A percentile compares a stretch with the other conserved stretches of the same genome.
These are phyloP conservation scores for Nematolebias whitei DNA, from an alignment of 2,113 vertebrate genomes.

Conservation along the genomic window DNA sequence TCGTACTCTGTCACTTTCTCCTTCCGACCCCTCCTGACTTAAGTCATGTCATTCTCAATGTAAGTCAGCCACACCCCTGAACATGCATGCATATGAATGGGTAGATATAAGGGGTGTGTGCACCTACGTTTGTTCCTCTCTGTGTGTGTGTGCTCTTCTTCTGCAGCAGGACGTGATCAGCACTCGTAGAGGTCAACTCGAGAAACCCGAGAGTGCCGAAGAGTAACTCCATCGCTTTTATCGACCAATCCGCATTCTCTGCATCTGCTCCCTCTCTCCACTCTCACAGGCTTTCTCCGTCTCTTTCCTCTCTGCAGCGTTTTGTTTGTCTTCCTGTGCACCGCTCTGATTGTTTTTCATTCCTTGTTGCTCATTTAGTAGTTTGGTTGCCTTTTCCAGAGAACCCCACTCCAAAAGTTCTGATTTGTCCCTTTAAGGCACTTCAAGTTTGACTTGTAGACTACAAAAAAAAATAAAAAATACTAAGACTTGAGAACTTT, in stretches of 20 bases:
- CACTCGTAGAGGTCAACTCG: constrained; percentile 77
- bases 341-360: constrained; percentile 4
- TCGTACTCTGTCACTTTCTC: constrained; percentile 1
- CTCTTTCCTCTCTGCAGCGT: constrained; percentile 33
- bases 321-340: constrained; percentile 1
- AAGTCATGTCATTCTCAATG: constrained; percentile 38
- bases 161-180: constrained; percentile 78
- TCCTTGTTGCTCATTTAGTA: background rate
- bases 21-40: constrained; percentile 20
- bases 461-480: too few species aligned
- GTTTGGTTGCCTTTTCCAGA: background rate
- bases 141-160: constrained; percentile 46
- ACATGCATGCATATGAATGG: constrained; percentile 8
- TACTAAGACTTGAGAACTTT: too few species aligned
- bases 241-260: constrained; percentile 71
- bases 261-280: constrained; percentile 69
- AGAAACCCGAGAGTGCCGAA: constrained; percentile 73
- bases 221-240: constrained; percentile 81
- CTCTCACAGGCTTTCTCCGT: constrained; percentile 22
- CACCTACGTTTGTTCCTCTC: background rate
- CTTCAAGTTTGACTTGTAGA: too few species aligned
- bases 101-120: constrained; percentile 12
- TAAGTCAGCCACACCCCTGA: constrained; percentile 27
- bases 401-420: too few species aligned
- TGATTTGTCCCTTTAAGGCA: too few species aligned